phyloP scores from a whole-genome alignment of 1,140 invertebrate species.

The Myzus persicae region DNA sequence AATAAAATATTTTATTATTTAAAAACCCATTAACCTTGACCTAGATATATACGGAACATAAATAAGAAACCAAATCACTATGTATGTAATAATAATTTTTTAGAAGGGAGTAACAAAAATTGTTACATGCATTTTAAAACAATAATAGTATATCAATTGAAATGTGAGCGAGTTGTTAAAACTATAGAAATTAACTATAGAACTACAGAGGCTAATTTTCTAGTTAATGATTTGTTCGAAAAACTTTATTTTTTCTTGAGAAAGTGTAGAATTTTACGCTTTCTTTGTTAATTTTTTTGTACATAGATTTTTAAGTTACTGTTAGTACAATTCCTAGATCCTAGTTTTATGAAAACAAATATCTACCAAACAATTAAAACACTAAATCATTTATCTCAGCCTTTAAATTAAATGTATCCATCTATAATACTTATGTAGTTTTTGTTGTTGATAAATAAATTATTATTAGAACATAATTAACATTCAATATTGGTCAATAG shows the following conservation, averaged over 20 bases:
- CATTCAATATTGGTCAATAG: background rate
- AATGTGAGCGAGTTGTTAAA: background rate
- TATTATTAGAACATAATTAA: background rate
- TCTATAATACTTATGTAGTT: background rate
- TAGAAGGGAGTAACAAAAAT: background rate
- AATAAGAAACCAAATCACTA: background rate
- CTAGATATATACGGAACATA: background rate
- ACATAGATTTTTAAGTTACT: background rate
- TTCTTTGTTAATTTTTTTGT: background rate
- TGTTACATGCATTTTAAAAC: background rate
- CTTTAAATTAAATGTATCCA: constrained; percentile 4
- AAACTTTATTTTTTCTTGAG: background rate
- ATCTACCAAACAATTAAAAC: background rate
- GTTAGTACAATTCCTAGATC: background rate
- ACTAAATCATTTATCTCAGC: background rate
- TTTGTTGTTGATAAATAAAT: background rate
- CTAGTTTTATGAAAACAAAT: background rate
- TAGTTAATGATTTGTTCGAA: background rate
- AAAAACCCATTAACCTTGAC: constrained; percentile 2
- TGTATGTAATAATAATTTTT: background rate
- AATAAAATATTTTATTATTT: background rate
- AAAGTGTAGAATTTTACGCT: constrained; percentile 38
- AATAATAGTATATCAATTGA: background rate
- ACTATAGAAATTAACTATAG: background rate
- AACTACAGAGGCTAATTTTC: background rate